Percentiles rank a stretch among this genome's conserved stretches.
Evolutionary conservation across 2,113 vertebrate genomes (phyloP).

Genomic region (Varanus komodoensis): DNA sequence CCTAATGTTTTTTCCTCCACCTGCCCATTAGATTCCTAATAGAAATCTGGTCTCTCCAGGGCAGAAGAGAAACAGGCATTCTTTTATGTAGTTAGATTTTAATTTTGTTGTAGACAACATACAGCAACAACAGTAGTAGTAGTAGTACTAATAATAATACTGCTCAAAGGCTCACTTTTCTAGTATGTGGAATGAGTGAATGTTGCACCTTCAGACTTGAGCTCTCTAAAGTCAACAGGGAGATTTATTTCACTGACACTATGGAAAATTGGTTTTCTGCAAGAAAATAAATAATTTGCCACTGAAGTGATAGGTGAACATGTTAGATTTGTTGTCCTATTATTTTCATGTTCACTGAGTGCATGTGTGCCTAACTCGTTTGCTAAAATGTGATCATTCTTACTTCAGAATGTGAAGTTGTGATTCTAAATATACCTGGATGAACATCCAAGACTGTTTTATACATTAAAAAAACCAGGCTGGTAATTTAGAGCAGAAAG

Average conservation of each 20-base stretch:
- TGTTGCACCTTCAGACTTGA: conserved; percentile 13
- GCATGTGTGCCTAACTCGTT: conserved; percentile 5
- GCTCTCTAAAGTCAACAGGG: not conserved
- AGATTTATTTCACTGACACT: conserved; percentile 24
- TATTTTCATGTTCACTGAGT: conserved; percentile 36
- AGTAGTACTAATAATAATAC: no score
- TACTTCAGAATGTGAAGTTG: conserved; percentile 10
- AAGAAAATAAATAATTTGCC: conserved; percentile 12
- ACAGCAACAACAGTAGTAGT: no score
- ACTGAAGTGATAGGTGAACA: conserved; percentile 29
- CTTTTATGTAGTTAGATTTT: not conserved
- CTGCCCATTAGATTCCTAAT: no score
- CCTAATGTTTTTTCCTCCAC: not conserved
- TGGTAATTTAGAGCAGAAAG: conserved; percentile 26
- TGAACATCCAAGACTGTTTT: not conserved
- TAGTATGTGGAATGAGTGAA: not conserved
- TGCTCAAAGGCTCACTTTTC: not conserved
- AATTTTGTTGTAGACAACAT: not conserved
- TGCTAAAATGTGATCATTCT: not conserved
- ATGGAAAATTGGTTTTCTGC: not conserved
- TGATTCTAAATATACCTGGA: not conserved
- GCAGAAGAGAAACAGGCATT: not conserved
- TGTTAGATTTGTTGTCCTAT: conserved; percentile 28
- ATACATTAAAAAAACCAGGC: not conserved
- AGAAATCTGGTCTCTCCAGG: not conserved